phyloP scores from a whole-genome alignment of 2,888 invertebrate genomes.

The Sinelater perroti region DNA sequence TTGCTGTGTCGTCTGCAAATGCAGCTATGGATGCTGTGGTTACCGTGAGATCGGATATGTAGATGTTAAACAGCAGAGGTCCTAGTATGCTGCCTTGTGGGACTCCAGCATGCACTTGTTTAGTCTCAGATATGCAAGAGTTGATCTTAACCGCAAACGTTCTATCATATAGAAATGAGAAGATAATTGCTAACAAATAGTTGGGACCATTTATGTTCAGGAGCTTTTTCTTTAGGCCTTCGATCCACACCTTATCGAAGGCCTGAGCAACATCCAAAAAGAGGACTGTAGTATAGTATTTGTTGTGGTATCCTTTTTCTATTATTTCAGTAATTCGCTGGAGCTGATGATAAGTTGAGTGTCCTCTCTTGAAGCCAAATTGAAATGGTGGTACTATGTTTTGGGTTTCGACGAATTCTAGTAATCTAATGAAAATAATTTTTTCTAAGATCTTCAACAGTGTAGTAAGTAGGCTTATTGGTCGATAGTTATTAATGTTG shows the following conservation, averaged over 20 bases:
- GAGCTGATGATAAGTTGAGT: not conserved
- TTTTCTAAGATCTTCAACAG: not conserved
- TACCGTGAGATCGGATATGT: not conserved
- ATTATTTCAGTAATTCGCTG: not conserved
- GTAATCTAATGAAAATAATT: not conserved
- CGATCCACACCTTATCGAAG: not conserved
- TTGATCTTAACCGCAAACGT: not conserved
- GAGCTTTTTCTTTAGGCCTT: not conserved
- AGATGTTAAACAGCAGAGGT: not conserved
- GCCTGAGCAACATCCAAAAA: conserved; percentile 5
- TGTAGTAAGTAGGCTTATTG: conserved; percentile 1
- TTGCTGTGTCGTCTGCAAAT: conserved; percentile 3
- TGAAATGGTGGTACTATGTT: not conserved
- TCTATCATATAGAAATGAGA: not conserved
- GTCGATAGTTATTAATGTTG: not conserved
- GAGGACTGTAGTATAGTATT: not conserved
- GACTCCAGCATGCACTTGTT: not conserved
- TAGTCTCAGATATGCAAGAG: not conserved
- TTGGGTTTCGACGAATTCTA: not conserved
- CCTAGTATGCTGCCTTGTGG: conserved; percentile 1
- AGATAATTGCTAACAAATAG: not conserved
- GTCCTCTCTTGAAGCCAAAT: not conserved
- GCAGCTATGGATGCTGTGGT: not conserved
- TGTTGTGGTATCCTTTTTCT: not conserved
- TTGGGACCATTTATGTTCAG: not conserved